Evolutionary conservation across 2,797 vertebrate genomes (phyloP).

Genomic region (Thalassophryne amazonica): DNA sequence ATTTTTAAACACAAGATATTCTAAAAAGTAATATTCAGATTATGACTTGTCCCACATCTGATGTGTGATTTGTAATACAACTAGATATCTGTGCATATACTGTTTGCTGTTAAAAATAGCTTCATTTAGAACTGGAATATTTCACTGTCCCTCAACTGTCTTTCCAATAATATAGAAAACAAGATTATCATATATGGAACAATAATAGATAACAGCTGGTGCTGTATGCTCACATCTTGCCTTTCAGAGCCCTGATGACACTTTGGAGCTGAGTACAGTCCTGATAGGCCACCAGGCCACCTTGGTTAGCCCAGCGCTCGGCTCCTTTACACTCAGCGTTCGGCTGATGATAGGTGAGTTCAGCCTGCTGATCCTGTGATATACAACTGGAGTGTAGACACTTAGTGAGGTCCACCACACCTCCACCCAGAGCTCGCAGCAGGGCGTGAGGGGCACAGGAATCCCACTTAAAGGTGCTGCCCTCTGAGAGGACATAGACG

Average conservation of each 20-base stretch:
- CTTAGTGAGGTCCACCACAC: conserved; percentile 76
- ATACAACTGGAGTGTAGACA: conserved; percentile 52
- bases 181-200: conserved; percentile 10
- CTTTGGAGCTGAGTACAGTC: conserved; percentile 60
- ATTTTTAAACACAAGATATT: too few relatives aligned
- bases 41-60: conserved; percentile 14
- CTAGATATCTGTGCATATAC: conserved; percentile 23
- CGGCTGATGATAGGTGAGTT: conserved; percentile 82
- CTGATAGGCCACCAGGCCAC: conserved; percentile 84
- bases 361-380: conserved; percentile 38
- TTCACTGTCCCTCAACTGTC: not conserved
- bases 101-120: conserved; percentile 34
- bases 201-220: conserved; percentile 8
- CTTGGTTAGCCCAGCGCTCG: conserved; percentile 85
- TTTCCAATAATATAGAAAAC: conserved; percentile 19
- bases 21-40: too few relatives aligned
- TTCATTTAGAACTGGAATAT: conserved; percentile 35
- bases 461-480: conserved; percentile 91
- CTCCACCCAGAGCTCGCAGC: conserved; percentile 85
- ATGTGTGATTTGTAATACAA: conserved; percentile 8
- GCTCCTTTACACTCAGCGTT: conserved; percentile 68
- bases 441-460: conserved; percentile 86
- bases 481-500: conserved; percentile 85
- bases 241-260: conserved; percentile 58
- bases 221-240: conserved; percentile 50